Evolutionary conservation across 2,888 invertebrate genomes (phyloP).

Genomic region (Spisula subtruncata): DNA sequence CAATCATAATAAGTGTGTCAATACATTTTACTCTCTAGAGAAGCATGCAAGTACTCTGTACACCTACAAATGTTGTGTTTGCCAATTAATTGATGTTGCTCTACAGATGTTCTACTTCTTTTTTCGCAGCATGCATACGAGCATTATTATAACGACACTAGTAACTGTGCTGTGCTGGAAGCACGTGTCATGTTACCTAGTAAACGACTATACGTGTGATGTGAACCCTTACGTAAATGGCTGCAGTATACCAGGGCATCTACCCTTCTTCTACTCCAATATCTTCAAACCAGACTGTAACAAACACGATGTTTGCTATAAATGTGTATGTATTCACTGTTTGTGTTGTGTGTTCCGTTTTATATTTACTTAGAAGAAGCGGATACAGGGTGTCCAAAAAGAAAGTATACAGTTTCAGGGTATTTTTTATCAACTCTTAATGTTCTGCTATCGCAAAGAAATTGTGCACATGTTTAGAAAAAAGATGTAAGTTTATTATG

Average conservation of each 20-base stretch:
- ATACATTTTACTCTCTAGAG: no score
- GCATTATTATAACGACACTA: not conserved
- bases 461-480: no score
- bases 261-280: slow-evolving; percentile 16
- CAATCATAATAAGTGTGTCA: no score
- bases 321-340: slow-evolving; percentile 21
- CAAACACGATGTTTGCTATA: slow-evolving; percentile 37
- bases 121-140: not conserved
- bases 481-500: no score
- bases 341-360: no score
- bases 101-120: not conserved
- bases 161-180: not conserved
- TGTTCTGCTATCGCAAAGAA: no score
- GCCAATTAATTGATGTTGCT: not conserved
- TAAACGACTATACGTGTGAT: not conserved
- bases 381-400: no score
- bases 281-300: slow-evolving; percentile 16
- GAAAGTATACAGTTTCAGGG: no score
- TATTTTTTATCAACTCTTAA: no score
- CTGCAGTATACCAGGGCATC: slow-evolving; percentile 20
- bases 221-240: slow-evolving; percentile 18
- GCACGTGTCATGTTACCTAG: not conserved
- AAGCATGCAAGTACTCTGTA: no score
- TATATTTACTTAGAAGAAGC: no score
- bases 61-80: no score